These are phyloP conservation scores for Synergus gifuensis DNA, from an alignment of 2,888 invertebrate species.

Conservation along the genomic window DNA sequence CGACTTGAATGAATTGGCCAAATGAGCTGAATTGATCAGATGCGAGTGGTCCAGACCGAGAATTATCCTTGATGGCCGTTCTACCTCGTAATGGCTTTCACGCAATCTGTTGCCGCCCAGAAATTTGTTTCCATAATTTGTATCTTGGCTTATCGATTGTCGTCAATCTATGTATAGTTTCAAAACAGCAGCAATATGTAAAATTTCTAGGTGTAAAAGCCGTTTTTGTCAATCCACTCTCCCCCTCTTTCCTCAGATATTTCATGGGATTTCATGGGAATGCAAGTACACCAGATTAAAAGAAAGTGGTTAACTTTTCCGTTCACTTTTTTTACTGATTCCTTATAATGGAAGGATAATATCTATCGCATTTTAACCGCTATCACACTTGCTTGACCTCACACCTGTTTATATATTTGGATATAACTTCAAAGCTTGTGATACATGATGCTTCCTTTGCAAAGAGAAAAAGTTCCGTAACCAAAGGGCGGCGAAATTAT, in stretches of 20 bases:
- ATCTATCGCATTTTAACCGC: constrained; percentile 11
- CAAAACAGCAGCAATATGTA: constrained; percentile 4
- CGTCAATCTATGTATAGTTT: background rate
- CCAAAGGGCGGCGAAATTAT: constrained; percentile 15
- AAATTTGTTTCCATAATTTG: constrained; percentile 38
- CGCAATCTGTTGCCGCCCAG: constrained; percentile 18
- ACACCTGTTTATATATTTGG: constrained; percentile 32
- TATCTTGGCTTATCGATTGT: constrained; percentile 16
- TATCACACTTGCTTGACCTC: constrained; percentile 22
- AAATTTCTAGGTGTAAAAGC: background rate
- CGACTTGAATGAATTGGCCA: constrained; percentile 19
- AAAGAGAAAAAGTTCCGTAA: background rate
- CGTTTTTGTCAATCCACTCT: background rate
- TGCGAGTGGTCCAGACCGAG: constrained; percentile 11
- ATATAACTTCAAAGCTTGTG: constrained; percentile 9
- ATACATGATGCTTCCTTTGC: background rate
- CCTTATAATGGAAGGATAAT: constrained; percentile 1
- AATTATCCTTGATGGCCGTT: constrained; percentile 8
- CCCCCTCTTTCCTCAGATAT: too few species aligned
- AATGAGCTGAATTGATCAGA: constrained; percentile 35
- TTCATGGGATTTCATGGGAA: too few species aligned
- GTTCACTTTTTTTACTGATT: too few species aligned
- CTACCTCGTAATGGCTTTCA: constrained; percentile 23
- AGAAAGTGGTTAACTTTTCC: too few species aligned
- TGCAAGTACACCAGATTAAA: too few species aligned